Evolutionary conservation across 2,797 vertebrate genomes (phyloP), one percentile per base, ranked within the genome.

Genomic region (Chiroxiphia lanceolata): DNA sequence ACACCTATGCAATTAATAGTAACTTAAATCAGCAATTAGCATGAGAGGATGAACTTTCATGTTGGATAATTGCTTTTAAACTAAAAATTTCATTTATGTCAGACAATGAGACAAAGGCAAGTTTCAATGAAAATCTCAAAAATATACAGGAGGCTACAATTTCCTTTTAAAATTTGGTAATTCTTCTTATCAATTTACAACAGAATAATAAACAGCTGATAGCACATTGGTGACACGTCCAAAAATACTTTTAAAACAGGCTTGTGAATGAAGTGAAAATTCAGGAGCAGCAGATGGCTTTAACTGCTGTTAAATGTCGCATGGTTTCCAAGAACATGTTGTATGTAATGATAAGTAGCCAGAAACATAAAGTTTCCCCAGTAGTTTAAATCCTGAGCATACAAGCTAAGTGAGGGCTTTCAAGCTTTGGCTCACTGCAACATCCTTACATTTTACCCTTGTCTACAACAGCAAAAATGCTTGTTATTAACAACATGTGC

Each of bases 311-410:
- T 97, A 95, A 97, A 83, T 95, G 88, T 51, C 65, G 60, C 95
- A 87, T 77, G 31, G 69, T 85, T 97, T 98, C 97, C 97, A 98
- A 97, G 97, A 97, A 98, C 97, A 97, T 79, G 96, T 87, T 97
- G 94, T 96, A 96, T 97, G 70, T 71, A 96, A 79, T 84, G 95
- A 91, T 84, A 92, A 95, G 96, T 83, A 95, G 76, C 83, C 84
- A 87, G 83, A 95, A 90, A 78, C 63, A 86, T 83, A 76, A 71
- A 95, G 53, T 93, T 96, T 94, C 77, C 93, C 57, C 90, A 75
- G 27, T 47, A 94, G 74, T 90, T 96, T 91, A 92, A 86, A 95
- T 67, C 60, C 84, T 92, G 54, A 92, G 84, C 40, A 8, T 47
- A 72, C 7, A 25, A 92, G 69, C 77, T 87, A 80, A 89, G 88